Percentiles rank a stretch among this genome's conserved stretches.
Conservation (phyloP, 2,797 vertebrate species). For the Anguilla obscura region DNA sequence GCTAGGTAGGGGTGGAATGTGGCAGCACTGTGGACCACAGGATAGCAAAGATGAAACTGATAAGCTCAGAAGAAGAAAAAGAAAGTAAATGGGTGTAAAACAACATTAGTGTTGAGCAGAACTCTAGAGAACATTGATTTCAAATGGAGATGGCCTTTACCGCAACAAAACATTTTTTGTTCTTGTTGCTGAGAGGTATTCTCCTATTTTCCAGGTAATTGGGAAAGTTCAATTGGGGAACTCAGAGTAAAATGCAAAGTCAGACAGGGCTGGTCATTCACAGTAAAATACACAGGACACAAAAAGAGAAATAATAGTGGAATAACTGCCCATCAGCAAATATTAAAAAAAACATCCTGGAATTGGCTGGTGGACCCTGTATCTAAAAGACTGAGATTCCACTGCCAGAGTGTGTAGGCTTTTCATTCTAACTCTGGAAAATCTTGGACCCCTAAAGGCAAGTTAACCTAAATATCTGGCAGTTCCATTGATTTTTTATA, state of each 20-base stretch:
- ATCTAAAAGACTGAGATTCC: background rate
- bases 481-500: no score
- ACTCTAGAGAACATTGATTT: background rate
- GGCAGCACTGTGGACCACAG: background rate
- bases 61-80: background rate
- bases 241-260: conserved; percentile 23
- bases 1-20: background rate
- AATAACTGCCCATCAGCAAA: background rate
- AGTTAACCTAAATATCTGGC: no score
- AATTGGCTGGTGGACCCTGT: background rate
- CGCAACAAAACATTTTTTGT: background rate
- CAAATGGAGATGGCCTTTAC: conserved; percentile 21
- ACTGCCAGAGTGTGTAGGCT: no score
- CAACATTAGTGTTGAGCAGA: background rate
- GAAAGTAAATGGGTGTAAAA: background rate
- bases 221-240: conserved; percentile 18
- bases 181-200: background rate
- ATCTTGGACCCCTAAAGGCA: no score
- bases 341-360: background rate
- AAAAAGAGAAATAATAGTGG: background rate
- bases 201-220: background rate
- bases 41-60: background rate
- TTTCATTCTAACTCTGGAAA: no score
- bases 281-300: conserved; percentile 21
- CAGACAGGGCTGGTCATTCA: conserved; percentile 33